Percentiles rank a stretch among this genome's conserved stretches.
Conservation (phyloP, 2,113 vertebrate genomes). For the Podiceps cristatus region DNA sequence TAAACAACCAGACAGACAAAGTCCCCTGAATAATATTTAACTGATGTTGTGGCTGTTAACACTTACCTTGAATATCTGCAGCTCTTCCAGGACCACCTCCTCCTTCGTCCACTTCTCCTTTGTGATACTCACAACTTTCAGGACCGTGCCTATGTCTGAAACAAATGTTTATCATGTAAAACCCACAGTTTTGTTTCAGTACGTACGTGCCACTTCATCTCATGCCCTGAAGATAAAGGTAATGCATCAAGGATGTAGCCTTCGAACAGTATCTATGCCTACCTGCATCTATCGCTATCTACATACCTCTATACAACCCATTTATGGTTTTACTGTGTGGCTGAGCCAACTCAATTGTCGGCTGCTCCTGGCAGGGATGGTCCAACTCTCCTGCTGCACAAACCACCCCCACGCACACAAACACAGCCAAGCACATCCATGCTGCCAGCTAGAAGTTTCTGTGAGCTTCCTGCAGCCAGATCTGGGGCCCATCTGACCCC, state of each 20-base stretch:
- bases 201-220: neutral
- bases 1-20: neutral
- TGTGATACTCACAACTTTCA: conserved; percentile 94
- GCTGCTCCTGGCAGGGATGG: neutral
- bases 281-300: neutral
- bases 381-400: neutral
- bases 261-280: neutral
- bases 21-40: conserved; percentile 2
- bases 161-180: neutral
- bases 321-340: neutral
- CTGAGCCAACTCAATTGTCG: neutral
- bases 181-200: neutral
- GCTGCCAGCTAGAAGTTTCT: neutral
- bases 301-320: neutral
- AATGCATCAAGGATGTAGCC: neutral
- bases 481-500: neutral
- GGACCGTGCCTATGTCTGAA: conserved; percentile 88
- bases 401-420: neutral
- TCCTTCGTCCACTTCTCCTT: conserved; percentile 93
- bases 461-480: neutral
- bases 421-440: neutral
- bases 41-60: neutral
- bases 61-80: conserved; percentile 91
- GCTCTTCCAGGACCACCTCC: conserved; percentile 92
- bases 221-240: neutral